Conservation (phyloP, 2,113 vertebrate species). For the Carassius carassius region DNA sequence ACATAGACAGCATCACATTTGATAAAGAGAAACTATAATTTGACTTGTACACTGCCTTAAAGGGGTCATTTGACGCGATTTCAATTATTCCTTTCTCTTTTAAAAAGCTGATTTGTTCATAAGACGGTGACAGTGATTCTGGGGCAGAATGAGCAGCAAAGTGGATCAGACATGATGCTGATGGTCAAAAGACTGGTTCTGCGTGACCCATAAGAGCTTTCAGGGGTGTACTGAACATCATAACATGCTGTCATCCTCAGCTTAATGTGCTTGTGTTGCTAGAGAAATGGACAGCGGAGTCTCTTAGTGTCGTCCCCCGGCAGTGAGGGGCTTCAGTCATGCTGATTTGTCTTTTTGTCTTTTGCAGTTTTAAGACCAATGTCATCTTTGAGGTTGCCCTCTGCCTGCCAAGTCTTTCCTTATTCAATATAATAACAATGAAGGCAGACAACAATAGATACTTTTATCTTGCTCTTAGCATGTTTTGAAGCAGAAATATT, state of each 20-base stretch:
- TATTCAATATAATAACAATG: constrained; percentile 16
- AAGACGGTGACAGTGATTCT: background rate
- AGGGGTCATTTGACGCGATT: too few relatives aligned
- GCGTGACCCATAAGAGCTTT: background rate
- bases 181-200: background rate
- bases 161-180: background rate
- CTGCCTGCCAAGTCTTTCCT: constrained; percentile 12
- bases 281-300: constrained; percentile 6
- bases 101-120: background rate
- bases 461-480: constrained; percentile 50
- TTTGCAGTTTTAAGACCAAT: constrained; percentile 21
- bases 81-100: too few relatives aligned
- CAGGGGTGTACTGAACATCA: background rate
- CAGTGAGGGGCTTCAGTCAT: background rate
- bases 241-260: background rate
- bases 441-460: constrained; percentile 46
- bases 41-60: too few relatives aligned
- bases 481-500: constrained; percentile 46
- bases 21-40: too few relatives aligned
- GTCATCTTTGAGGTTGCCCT: constrained; percentile 18
- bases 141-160: background rate
- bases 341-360: background rate
- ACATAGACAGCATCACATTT: background rate
- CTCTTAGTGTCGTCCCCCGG: background rate
- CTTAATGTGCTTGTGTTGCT: background rate